Conservation (phyloP, 2,888 invertebrate genomes). For the Phaonia tiefii region DNA sequence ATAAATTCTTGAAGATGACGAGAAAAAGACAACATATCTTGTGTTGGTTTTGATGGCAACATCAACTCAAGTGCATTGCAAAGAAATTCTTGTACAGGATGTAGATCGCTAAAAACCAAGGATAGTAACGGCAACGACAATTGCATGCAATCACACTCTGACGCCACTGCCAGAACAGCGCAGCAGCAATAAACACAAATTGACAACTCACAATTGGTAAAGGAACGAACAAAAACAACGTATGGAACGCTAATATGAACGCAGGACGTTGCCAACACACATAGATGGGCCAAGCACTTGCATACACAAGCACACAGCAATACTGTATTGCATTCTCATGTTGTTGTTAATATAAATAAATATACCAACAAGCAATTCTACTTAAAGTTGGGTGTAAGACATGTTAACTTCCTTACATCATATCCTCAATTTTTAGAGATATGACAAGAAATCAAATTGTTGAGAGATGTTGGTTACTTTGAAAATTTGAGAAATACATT, state of each 20-base stretch:
- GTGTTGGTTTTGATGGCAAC: conserved; percentile 21
- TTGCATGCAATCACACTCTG: conserved; percentile 13
- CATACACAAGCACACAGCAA: neutral
- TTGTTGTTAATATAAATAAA: too few relatives aligned
- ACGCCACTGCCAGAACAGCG: neutral
- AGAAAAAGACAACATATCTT: conserved; percentile 27
- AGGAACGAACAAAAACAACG: neutral
- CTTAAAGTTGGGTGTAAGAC: neutral
- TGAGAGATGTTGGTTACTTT: too few relatives aligned
- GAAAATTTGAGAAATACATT: too few relatives aligned
- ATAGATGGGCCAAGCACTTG: neutral
- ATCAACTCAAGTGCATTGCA: conserved; percentile 36
- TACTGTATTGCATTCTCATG: too few relatives aligned
- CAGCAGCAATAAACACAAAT: conserved; percentile 42
- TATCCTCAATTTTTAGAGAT: too few relatives aligned
- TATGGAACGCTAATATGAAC: neutral
- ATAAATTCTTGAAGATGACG: conserved; percentile 1
- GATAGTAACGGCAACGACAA: conserved; percentile 40
- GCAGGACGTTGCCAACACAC: conserved; percentile 15
- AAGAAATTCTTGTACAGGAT: conserved; percentile 41
- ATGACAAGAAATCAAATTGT: too few relatives aligned
- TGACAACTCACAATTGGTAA: conserved; percentile 35
- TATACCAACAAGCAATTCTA: too few relatives aligned
- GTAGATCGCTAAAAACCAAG: conserved; percentile 1
- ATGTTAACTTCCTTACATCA: conserved; percentile 48